Evolutionary conservation across 2,113 vertebrate species (phyloP).

Genomic region (Ammodytes dubius): DNA sequence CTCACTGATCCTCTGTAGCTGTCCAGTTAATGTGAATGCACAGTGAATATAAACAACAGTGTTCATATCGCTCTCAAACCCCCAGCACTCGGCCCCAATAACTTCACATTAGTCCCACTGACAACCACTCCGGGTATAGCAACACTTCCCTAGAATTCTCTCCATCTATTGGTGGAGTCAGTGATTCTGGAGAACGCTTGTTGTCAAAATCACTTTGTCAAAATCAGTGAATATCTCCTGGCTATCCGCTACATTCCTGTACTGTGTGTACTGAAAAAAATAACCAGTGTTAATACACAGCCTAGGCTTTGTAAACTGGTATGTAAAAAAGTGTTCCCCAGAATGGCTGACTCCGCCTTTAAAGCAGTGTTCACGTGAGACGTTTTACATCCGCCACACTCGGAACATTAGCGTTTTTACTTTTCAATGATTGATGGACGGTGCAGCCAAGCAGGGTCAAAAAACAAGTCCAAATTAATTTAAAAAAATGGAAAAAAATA

Average conservation of each 20-base stretch:
- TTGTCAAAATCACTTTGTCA: no score
- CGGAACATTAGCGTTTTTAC: conserved; percentile 8
- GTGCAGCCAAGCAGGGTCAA: conserved; percentile 51
- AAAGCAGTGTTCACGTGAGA: background rate
- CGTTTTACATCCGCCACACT: background rate
- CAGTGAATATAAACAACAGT: conserved; percentile 38
- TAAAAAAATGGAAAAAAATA: background rate
- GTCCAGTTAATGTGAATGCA: conserved; percentile 33
- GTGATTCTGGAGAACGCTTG: no score
- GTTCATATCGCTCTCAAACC: background rate
- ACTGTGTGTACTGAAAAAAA: no score
- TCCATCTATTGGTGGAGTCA: background rate
- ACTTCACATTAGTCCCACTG: conserved; percentile 20
- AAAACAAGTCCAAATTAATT: conserved; percentile 52
- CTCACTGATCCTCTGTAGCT: background rate
- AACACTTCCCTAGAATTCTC: background rate
- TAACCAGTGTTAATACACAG: no score
- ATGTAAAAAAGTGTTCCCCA: no score
- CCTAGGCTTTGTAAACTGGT: no score
- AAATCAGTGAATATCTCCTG: no score
- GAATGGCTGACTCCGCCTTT: no score
- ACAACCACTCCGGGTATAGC: background rate
- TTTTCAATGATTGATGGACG: conserved; percentile 19
- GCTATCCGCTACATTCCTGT: no score
- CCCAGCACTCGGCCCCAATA: conserved; percentile 18